A percentile compares a stretch with the other conserved stretches of the same genome.
Evolutionary conservation across 1,140 invertebrate species (phyloP).

Genomic region (Drosophila takahashii): DNA sequence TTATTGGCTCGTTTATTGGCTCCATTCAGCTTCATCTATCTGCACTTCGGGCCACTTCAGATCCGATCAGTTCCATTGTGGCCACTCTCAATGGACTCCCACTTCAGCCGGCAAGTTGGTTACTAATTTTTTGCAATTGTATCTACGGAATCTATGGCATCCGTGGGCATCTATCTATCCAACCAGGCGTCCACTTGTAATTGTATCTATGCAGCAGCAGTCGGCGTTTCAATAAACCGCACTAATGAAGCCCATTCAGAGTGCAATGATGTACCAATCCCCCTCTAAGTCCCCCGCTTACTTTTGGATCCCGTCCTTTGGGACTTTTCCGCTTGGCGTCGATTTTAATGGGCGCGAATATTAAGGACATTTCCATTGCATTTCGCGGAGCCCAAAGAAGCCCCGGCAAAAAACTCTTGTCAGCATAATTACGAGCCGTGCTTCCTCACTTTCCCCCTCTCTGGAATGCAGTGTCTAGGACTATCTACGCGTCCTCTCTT

Average conservation of each 20-base stretch:
- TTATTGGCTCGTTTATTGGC: constrained; percentile 50
- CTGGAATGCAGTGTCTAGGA: constrained; percentile 25
- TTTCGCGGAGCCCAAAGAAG: constrained; percentile 38
- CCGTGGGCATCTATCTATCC: constrained; percentile 18
- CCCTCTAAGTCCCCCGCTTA: not conserved
- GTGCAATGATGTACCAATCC: constrained; percentile 62
- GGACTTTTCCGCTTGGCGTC: constrained; percentile 73
- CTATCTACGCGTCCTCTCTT: constrained; percentile 7
- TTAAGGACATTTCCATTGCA: constrained; percentile 83
- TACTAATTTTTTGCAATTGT: constrained; percentile 71
- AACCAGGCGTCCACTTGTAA: constrained; percentile 40
- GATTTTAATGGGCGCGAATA: constrained; percentile 81
- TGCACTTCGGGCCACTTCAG: constrained; percentile 33
- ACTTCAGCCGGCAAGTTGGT: constrained; percentile 58
- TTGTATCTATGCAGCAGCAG: constrained; percentile 49
- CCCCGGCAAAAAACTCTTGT: constrained; percentile 54
- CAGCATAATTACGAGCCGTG: constrained; percentile 73
- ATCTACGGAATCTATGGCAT: constrained; percentile 23
- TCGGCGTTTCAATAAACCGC: constrained; percentile 72
- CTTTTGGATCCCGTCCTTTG: constrained; percentile 28
- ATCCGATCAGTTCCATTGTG: constrained; percentile 43
- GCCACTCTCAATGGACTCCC: constrained; percentile 33
- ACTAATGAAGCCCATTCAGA: constrained; percentile 82
- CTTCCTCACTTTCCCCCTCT: not conserved
- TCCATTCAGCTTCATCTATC: constrained; percentile 33